Evolutionary conservation across 2,888 invertebrate species (phyloP), one percentile per base, ranked within the genome.

Genomic region (Lacanobia wlatinum): DNA sequence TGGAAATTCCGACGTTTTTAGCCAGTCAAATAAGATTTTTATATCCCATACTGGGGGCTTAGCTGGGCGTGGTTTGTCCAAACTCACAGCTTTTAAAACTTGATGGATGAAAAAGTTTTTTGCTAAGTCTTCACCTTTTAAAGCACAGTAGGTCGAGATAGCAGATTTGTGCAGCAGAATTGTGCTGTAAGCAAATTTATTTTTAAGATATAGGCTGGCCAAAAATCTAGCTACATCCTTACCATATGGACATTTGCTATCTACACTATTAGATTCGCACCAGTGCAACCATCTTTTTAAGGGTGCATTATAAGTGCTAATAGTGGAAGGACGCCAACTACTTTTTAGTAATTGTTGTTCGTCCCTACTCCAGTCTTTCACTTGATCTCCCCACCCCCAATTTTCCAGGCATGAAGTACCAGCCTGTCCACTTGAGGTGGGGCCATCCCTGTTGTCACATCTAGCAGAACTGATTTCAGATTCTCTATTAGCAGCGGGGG

Each of bases 11-110:
- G 34, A n/a, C 9, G n/a, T 46, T 40, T 52, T 70, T 21, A 78
- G 23, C 73, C 72, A 81, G 14, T 76, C 53, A 70, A 58, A 74
- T n/a, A 78, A 43, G 12, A 75, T 3, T 18, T 70, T 50, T 12
- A 68, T 66, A 23, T 66, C 60, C n/a, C 62, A 66, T 46, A 66
- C 8, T 14, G 16, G 58, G 28, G 23, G 56, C 7, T 70, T 64
- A 28, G 38, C 9, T 63, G 63, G 38, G 3, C 28, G 63, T 38
- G 64, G 76, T 28, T 28, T 28, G 28, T 28, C 28, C 28, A 67
- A 53, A 34, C 28, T 28, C 1, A 79, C 28, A 68, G 82, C 84
- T 58, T 74, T 76, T 28, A 56, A 62, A 53, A 71, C 43, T 40
- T 65, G 71, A 1, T 65, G 53, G 18, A 65, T 60, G n/a, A 65